Base-by-base conservation (phyloP, 2,888 invertebrate species). In the Elysia crispata region DNA sequence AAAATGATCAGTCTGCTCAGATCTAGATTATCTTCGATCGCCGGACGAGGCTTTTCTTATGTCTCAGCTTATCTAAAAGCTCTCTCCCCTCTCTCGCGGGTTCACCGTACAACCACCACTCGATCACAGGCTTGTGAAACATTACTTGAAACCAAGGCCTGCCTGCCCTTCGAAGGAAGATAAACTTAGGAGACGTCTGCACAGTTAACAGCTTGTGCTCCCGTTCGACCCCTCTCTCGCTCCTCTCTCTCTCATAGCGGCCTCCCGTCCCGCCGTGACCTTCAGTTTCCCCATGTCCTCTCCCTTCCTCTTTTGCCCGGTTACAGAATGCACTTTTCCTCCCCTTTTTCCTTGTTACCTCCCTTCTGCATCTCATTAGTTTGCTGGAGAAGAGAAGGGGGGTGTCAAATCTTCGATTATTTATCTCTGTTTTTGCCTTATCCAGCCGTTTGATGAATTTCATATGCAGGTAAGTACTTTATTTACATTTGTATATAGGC, bases 301-400 rank as follows among this genome's bases (percentile, higher is more conserved):
- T 60, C 25, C 31, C 70, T 69, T 31, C 77, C 77, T 30, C 30
- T 75, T 13, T 75, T 13, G 11, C 31, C 33, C 1, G 18, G n/a
- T 20, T 23, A 28, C n/a, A 23, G 15, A 18, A 76, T n/a, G 18
- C 25, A 66, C 67, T 76, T 66, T 64, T 72, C 77, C 50, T 72
- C 49, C 41, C 31, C 28, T 75, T 74, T 66, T 66, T 28, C 33
- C 69, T 33, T 54, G 62, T 79, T 79, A 79, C 79, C 79, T 79
- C 79, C 79, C 79, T 79, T 75, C 74, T 75, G 67, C 74, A 79
- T 75, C 74, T 75, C 66, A 64, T 67, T 23, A 20, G 41, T 41
- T 41, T 41, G 28, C 30, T 70, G 33, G 62, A 57, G 74, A 54
- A 31, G 62, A 75, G 30, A 30, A 74, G 75, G 67, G 74, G 75